phyloP scores from a whole-genome alignment of 2,888 invertebrate species.

The Salticus scenicus region DNA sequence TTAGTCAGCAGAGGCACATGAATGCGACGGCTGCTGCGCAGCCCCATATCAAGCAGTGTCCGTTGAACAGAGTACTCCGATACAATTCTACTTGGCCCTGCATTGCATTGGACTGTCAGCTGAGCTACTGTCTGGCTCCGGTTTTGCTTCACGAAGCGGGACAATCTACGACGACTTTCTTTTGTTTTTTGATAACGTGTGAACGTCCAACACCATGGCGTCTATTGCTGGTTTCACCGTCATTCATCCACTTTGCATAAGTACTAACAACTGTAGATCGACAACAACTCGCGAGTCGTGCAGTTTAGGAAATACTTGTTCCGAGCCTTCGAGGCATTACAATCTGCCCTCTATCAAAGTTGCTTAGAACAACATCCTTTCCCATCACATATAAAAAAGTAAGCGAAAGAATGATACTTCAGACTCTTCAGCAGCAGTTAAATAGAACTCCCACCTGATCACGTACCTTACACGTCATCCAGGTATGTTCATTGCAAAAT shows the following conservation, averaged over 20 bases:
- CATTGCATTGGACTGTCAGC: not conserved
- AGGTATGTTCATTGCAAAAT: not conserved
- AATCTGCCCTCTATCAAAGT: not conserved
- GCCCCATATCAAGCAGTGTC: not conserved
- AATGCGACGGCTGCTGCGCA: not conserved
- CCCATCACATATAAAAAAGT: not conserved
- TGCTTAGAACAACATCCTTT: not conserved
- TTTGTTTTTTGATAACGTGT: not conserved
- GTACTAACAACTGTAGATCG: not conserved
- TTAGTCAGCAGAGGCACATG: not conserved
- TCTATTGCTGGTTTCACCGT: not conserved
- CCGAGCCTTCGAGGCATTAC: not conserved
- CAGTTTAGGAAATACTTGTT: not conserved
- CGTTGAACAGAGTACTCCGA: not conserved
- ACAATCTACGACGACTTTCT: not conserved
- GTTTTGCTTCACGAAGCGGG: not conserved
- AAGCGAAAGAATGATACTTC: not conserved
- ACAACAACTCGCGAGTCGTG: not conserved
- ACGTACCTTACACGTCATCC: not conserved
- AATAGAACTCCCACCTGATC: not conserved
- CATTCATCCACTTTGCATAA: constrained; percentile 1
- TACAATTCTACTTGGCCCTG: not conserved
- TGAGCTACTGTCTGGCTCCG: not conserved
- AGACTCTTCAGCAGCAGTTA: not conserved
- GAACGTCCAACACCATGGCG: not conserved